These are phyloP conservation scores for Heteromormyrus szaboi DNA, from an alignment of 2,797 vertebrate species.

Conservation along the genomic window DNA sequence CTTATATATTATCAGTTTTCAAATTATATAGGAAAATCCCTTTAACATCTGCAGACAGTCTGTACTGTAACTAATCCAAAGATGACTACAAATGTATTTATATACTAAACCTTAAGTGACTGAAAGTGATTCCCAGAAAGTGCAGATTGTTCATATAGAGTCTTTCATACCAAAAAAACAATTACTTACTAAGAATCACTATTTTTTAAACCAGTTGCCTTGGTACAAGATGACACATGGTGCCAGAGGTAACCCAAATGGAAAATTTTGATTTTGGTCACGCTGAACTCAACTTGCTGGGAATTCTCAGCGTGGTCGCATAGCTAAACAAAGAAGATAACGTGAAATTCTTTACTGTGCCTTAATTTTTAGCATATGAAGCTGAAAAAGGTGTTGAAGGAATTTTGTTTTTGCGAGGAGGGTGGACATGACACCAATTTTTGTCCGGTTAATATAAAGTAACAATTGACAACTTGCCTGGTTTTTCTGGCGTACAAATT, in stretches of 20 bases:
- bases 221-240: neutral
- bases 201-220: neutral
- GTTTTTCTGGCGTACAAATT: neutral
- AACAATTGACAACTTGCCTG: neutral
- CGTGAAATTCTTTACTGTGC: neutral
- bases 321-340: neutral
- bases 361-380: neutral
- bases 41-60: neutral
- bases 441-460: neutral
- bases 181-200: neutral
- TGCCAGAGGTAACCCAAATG: neutral
- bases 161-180: neutral
- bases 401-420: neutral
- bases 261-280: neutral
- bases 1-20: neutral
- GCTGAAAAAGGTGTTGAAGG: neutral
- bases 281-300: neutral
- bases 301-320: neutral
- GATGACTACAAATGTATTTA: neutral
- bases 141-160: neutral
- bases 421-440: neutral
- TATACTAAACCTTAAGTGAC: neutral
- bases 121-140: neutral
- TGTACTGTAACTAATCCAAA: neutral
- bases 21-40: neutral